Conservation (phyloP, 2,797 vertebrate genomes). For the Mormyrops attenuatus region DNA sequence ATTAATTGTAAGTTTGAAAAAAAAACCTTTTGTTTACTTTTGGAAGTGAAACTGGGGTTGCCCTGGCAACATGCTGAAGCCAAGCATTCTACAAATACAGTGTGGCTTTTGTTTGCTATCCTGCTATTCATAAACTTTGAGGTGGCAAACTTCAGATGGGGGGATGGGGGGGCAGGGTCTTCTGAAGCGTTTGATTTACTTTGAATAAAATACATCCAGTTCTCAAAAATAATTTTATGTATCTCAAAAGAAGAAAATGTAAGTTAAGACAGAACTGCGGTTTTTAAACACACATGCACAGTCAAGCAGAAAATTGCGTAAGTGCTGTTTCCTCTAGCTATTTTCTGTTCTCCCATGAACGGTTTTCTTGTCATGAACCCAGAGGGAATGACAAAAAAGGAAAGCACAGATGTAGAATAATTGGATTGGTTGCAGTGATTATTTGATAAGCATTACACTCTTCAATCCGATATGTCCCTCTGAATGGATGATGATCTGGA, state of each 20-base stretch:
- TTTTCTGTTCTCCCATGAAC: not conserved
- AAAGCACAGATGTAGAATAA: not conserved
- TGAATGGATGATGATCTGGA: slow-evolving; percentile 58
- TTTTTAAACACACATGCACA: slow-evolving; percentile 7
- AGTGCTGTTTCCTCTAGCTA: not conserved
- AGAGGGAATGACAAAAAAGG: slow-evolving; percentile 16
- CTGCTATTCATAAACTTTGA: slow-evolving; percentile 69
- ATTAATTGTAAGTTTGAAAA: slow-evolving; percentile 73
- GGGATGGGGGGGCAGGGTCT: not conserved
- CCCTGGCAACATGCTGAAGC: slow-evolving; percentile 72
- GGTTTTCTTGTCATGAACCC: slow-evolving; percentile 5
- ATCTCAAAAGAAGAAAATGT: slow-evolving; percentile 15
- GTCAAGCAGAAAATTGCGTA: slow-evolving; percentile 1
- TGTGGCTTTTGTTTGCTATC: slow-evolving; percentile 69
- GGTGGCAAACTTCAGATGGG: slow-evolving; percentile 31
- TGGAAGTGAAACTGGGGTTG: slow-evolving; percentile 74
- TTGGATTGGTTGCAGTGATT: slow-evolving; percentile 12
- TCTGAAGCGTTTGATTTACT: not conserved
- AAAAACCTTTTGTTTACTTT: slow-evolving; percentile 73
- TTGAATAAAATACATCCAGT: slow-evolving; percentile 1
- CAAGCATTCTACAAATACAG: slow-evolving; percentile 69
- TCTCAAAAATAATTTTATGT: slow-evolving; percentile 22
- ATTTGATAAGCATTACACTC: slow-evolving; percentile 16
- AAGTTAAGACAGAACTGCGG: not conserved
- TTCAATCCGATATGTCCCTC: not conserved